phyloP scores from a whole-genome alignment of 2,888 invertebrate genomes.

The Trachelus stipa region DNA sequence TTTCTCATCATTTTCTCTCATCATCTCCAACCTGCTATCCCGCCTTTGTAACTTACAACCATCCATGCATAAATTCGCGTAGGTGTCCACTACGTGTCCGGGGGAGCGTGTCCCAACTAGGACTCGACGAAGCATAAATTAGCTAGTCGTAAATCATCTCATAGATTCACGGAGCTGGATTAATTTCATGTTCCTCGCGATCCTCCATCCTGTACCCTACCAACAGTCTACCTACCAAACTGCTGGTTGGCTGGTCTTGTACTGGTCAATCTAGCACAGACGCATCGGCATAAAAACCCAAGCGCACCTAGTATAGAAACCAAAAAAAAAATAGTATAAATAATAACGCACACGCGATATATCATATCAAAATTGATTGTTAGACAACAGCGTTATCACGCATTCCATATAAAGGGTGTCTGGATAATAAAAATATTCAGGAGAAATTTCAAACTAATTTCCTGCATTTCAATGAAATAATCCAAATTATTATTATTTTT shows the following conservation, averaged over 20 bases:
- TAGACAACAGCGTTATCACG: neutral
- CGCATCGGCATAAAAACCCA: neutral
- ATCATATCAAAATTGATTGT: no score
- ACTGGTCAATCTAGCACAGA: neutral
- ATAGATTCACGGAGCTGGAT: slow-evolving; percentile 6
- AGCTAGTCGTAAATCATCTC: neutral
- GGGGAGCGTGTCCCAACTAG: slow-evolving; percentile 1
- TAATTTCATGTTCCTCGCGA: slow-evolving; percentile 6
- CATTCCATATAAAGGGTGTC: neutral
- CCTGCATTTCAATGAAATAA: neutral
- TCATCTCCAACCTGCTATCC: neutral
- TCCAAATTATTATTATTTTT: neutral
- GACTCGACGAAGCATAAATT: slow-evolving; percentile 7
- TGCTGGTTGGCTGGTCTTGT: neutral
- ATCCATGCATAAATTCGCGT: neutral
- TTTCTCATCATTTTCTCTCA: neutral
- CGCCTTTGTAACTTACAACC: neutral
- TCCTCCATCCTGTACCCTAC: neutral
- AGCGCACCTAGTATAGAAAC: neutral
- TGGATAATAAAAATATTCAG: neutral
- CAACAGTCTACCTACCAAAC: neutral
- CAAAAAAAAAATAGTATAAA: neutral
- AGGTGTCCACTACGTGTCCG: neutral
- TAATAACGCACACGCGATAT: no score
- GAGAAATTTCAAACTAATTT: neutral